Evolutionary conservation across 2,797 vertebrate genomes (phyloP).

Genomic region (Tenualosa ilisha): DNA sequence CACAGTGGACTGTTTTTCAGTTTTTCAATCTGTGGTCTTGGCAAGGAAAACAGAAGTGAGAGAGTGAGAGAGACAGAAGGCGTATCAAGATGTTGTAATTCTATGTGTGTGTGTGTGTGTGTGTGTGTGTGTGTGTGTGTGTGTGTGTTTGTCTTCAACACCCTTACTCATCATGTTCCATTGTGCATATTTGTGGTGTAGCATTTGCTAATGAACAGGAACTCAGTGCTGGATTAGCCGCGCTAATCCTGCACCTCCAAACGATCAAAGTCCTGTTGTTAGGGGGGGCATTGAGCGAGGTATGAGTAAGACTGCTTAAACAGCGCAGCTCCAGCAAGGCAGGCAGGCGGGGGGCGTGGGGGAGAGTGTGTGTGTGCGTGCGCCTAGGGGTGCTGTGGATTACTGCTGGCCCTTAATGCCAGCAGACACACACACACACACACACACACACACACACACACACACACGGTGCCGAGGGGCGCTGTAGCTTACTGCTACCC

Average conservation of each 20-base stretch:
- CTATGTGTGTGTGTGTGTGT: no score
- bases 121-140: no score
- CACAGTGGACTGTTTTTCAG: no score
- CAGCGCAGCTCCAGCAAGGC: not conserved
- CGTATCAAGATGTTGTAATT: conserved; percentile 8
- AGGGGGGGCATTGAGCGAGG: not conserved
- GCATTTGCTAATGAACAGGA: conserved; percentile 59
- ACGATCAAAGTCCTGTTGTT: conserved; percentile 7
- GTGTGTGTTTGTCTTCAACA: not conserved
- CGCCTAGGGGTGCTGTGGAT: not conserved
- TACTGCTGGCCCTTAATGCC: not conserved
- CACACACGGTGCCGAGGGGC: no score
- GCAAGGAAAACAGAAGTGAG: not conserved
- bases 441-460: no score
- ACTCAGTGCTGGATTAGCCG: conserved; percentile 44
- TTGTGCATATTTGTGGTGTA: conserved; percentile 45
- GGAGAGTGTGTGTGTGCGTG: no score
- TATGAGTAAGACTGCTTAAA: not conserved
- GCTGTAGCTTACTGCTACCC: no score
- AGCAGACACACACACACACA: no score
- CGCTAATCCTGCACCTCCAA: conserved; percentile 34
- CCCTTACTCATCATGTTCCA: conserved; percentile 57
- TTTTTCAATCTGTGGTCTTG: not conserved
- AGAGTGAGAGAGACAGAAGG: not conserved
- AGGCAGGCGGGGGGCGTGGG: not conserved